These are phyloP conservation scores for Synergus gifuensis DNA, from an alignment of 2,888 invertebrate genomes.

Conservation along the genomic window DNA sequence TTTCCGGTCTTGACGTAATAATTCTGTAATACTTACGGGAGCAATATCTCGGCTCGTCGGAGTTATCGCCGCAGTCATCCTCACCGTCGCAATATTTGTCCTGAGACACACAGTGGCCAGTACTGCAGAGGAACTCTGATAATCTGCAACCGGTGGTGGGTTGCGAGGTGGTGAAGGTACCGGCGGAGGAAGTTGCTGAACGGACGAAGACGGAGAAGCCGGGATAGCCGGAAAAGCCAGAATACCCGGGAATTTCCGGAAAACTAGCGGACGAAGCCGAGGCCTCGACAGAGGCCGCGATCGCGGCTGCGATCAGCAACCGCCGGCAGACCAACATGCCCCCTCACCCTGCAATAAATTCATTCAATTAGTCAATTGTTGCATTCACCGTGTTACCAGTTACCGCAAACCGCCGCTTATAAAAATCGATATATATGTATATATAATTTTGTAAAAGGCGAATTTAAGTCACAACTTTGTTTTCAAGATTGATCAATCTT, in stretches of 20 bases:
- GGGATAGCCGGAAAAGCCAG: slow-evolving; percentile 63
- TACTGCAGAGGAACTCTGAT: slow-evolving; percentile 77
- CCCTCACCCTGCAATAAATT: slow-evolving; percentile 60
- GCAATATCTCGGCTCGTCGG: slow-evolving; percentile 88
- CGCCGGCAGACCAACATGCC: slow-evolving; percentile 76
- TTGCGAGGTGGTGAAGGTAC: slow-evolving; percentile 31
- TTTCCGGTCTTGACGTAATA: too few species aligned
- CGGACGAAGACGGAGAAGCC: slow-evolving; percentile 60
- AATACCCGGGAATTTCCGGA: slow-evolving; percentile 53
- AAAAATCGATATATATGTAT: too few species aligned
- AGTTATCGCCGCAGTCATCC: slow-evolving; percentile 88
- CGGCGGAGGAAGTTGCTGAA: slow-evolving; percentile 55
- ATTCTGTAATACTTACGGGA: slow-evolving; percentile 83
- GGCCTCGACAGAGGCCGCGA: slow-evolving; percentile 71
- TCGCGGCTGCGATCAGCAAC: slow-evolving; percentile 77
- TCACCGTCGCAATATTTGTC: slow-evolving; percentile 89
- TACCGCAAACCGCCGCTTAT: too few species aligned
- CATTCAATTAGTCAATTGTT: neutral
- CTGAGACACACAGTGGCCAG: slow-evolving; percentile 83
- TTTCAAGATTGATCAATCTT: neutral
- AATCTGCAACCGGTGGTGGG: slow-evolving; percentile 74
- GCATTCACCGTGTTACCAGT: rapidly evolving
- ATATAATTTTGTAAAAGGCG: too few species aligned
- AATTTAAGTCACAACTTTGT: neutral
- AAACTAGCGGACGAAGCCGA: slow-evolving; percentile 62